Percentiles rank a stretch among this genome's conserved stretches.
phyloP scores from a whole-genome alignment of 2,888 invertebrate genomes.

The Thalpophila matura region DNA sequence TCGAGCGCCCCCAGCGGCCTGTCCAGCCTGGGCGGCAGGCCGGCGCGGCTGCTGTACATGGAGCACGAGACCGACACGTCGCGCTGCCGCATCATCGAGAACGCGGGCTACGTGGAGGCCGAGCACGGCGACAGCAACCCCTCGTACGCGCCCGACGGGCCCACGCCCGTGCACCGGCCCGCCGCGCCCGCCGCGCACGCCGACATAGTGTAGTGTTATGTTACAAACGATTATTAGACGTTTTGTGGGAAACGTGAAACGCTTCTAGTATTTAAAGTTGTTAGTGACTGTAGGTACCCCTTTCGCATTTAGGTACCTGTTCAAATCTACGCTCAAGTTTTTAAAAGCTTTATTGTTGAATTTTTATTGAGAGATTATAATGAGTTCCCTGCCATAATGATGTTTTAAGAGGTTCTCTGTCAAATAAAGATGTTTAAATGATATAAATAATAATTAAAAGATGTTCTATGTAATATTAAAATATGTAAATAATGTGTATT shows the following conservation, averaged over 20 bases:
- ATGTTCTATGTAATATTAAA: constrained; percentile 86
- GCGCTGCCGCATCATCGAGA: constrained; percentile 88
- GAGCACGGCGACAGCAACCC: constrained; percentile 85
- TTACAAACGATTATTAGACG: constrained; percentile 75
- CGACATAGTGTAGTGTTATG: constrained; percentile 83
- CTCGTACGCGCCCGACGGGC: constrained; percentile 86
- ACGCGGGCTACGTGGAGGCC: constrained; percentile 85
- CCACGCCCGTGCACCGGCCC: constrained; percentile 84
- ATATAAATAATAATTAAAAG: constrained; percentile 77
- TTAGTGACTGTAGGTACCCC: constrained; percentile 86
- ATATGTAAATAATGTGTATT: constrained; percentile 58
- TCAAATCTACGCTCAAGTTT: constrained; percentile 89
- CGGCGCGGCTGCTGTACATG: constrained; percentile 83
- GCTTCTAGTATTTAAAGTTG: constrained; percentile 87
- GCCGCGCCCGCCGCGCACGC: constrained; percentile 65
- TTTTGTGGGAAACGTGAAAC: constrained; percentile 89
- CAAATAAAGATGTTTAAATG: constrained; percentile 80
- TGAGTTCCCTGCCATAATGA: constrained; percentile 84
- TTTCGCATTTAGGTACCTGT: constrained; percentile 85
- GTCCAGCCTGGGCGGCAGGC: constrained; percentile 80
- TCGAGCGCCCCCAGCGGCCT: constrained; percentile 80
- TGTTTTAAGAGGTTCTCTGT: constrained; percentile 82
- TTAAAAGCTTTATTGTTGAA: constrained; percentile 89
- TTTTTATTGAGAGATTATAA: constrained; percentile 87
- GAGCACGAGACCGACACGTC: constrained; percentile 81